These are phyloP conservation scores for Lysiphlebus fabarum DNA, from an alignment of 1,140 invertebrate species.

Conservation along the genomic window DNA sequence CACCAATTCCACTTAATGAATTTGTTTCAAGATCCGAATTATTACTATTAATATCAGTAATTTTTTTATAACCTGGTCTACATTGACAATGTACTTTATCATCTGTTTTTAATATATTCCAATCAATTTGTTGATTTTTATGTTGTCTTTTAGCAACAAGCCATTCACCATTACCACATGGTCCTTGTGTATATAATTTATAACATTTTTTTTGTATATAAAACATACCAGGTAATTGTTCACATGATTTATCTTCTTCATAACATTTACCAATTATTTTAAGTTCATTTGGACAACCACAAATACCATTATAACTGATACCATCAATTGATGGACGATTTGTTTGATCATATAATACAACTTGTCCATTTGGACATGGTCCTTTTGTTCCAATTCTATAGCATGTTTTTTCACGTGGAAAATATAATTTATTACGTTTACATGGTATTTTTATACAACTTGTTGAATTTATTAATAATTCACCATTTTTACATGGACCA, in stretches of 20 bases:
- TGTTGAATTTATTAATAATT: slow-evolving; percentile 65
- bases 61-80: slow-evolving; percentile 63
- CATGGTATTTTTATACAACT: slow-evolving; percentile 66
- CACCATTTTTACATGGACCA: slow-evolving; percentile 66
- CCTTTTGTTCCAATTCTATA: slow-evolving; percentile 71
- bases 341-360: slow-evolving; percentile 75
- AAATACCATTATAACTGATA: slow-evolving; percentile 76
- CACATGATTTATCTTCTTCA: slow-evolving; percentile 50
- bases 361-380: slow-evolving; percentile 66
- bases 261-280: slow-evolving; percentile 38
- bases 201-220: slow-evolving; percentile 64
- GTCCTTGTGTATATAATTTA: slow-evolving; percentile 70
- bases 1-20: slow-evolving; percentile 33
- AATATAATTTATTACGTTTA: slow-evolving; percentile 68
- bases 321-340: slow-evolving; percentile 72
- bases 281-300: slow-evolving; percentile 61
- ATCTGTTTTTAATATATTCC: slow-evolving; percentile 33
- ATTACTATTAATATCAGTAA: slow-evolving; percentile 24
- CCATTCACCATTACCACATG: slow-evolving; percentile 72
- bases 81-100: slow-evolving; percentile 66
- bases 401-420: slow-evolving; percentile 68
- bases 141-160: slow-evolving; percentile 57
- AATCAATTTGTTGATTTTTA: slow-evolving; percentile 32
- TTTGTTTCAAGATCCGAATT: slow-evolving; percentile 39
- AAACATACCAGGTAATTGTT: slow-evolving; percentile 60